These are phyloP conservation scores for Siphamia tubifer DNA, from an alignment of 2,113 vertebrate species.

Conservation along the genomic window DNA sequence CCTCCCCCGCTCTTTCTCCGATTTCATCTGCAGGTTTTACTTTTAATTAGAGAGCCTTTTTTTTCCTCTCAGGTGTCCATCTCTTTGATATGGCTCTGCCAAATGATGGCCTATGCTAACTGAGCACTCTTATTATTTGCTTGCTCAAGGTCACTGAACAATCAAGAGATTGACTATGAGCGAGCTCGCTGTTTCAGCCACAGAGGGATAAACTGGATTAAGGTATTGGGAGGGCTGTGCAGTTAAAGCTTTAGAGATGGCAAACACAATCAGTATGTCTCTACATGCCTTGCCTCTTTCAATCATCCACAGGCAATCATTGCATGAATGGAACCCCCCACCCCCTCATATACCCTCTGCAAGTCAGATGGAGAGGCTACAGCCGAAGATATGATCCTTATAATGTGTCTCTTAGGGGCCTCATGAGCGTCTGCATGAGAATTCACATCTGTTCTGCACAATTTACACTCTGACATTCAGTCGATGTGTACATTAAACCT, in stretches of 20 bases:
- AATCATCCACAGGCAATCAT: constrained; percentile 53
- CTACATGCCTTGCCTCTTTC: constrained; percentile 59
- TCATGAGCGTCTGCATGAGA: constrained; percentile 7
- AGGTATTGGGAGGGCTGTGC: constrained; percentile 44
- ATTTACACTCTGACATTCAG: not conserved
- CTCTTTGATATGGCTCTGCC: constrained; percentile 35
- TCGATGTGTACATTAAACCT: not conserved
- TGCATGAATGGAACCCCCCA: constrained; percentile 26
- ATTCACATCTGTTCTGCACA: constrained; percentile 9
- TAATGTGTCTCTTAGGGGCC: constrained; percentile 25
- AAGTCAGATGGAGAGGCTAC: constrained; percentile 18
- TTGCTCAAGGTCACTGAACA: constrained; percentile 75
- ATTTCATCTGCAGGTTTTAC: constrained; percentile 49
- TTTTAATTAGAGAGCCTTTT: constrained; percentile 43
- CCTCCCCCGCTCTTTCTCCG: not conserved
- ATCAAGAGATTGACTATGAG: constrained; percentile 71
- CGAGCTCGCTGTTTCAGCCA: constrained; percentile 48
- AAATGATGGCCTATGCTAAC: constrained; percentile 38
- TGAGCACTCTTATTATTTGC: constrained; percentile 64
- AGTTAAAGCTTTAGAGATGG: constrained; percentile 62
- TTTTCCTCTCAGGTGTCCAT: constrained; percentile 30
- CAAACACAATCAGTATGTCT: constrained; percentile 66
- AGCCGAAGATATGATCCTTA: constrained; percentile 20
- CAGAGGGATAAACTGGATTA: constrained; percentile 74
- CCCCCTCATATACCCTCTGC: not conserved